Evolutionary conservation across 2,888 invertebrate species (phyloP).

Genomic region (Caenorhabditis sp.): DNA sequence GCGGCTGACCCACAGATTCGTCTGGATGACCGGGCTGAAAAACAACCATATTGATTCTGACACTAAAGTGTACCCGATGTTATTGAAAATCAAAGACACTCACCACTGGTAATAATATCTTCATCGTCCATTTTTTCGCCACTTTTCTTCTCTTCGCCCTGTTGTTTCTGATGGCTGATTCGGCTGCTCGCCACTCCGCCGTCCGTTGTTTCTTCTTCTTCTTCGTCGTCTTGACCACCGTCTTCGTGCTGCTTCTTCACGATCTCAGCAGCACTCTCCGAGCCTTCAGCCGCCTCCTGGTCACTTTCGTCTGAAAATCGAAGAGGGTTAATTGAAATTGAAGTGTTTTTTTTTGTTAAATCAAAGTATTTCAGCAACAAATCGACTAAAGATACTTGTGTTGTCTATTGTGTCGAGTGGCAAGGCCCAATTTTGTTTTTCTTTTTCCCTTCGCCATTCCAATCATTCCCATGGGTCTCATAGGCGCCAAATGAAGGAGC

Average conservation of each 20-base stretch:
- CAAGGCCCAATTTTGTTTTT: constrained; percentile 18
- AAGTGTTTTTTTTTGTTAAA: no score
- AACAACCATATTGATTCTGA: background rate
- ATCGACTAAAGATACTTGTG: constrained; percentile 12
- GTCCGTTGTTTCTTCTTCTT: constrained; percentile 41
- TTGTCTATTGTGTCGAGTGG: background rate
- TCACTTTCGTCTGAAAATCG: constrained; percentile 49
- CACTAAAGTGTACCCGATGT: no score
- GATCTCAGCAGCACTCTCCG: constrained; percentile 32
- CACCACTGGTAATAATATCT: constrained; percentile 54
- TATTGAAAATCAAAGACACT: background rate
- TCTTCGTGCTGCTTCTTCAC: constrained; percentile 32
- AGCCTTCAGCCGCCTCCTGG: constrained; percentile 36
- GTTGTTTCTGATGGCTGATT: constrained; percentile 20
- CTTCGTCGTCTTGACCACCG: constrained; percentile 7
- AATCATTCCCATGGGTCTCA: constrained; percentile 49
- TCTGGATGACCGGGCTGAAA: constrained; percentile 65
- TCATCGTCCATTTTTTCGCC: constrained; percentile 54
- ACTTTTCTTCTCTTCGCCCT: constrained; percentile 35
- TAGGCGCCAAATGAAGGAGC: constrained; percentile 30
- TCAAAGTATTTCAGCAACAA: background rate
- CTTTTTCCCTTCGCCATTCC: constrained; percentile 13
- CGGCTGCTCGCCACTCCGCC: constrained; percentile 46
- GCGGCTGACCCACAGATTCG: constrained; percentile 71
- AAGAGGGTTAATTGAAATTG: background rate